Base-by-base conservation (phyloP, 1,140 invertebrate genomes). In the Steinernema khuongi region DNA sequence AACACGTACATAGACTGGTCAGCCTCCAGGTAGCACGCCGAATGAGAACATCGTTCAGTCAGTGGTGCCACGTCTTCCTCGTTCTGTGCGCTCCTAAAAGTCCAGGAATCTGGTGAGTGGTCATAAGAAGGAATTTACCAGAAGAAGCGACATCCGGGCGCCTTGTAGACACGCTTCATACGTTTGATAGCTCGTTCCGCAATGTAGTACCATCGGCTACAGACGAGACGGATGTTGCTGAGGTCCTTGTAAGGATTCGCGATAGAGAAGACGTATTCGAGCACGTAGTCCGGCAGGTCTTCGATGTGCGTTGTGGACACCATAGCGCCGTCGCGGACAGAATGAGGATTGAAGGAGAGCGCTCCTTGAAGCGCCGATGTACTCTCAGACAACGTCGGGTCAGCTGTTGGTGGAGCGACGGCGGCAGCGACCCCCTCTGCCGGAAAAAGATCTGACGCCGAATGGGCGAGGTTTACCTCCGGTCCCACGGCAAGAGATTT, bases 191-290 rank as follows among this genome's bases (percentile, higher is more conserved):
- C 79, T 94, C 93, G 92, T 88, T 90, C 89, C 26, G 92, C 90
- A 82, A 91, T 90, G 77, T 87, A 88, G 85, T 90, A 89, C 93
- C 93, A 96, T 86, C 91, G 89, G 86, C 91, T 92, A 77, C 90
- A 93, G 19, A 96, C 93, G 77, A 90, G 86, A 87, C 90, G 91
- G 85, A 93, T 93, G 82, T 91, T 89, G 85, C 93, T 90, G 72
- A 96, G 87, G 88, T 95, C 93, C 86, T 90, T 90, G 83, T 96
- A 96, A 19, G 93, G 93, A 73, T 93, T 92, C 78, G 96, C 87
- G 83, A 93, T 89, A 77, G 90, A 90, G 74, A 96, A 88, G 83
- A 96, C 94, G 85, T 93, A 94, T 86, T 96, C 94, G 70, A 96
- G 86, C 67, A 96, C 90, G 89, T 96, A 93, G 86, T 95, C 92